These are phyloP conservation scores for Lepidocyrtinus sp. DNA, from an alignment of 2,888 invertebrate genomes.

Conservation along the genomic window DNA sequence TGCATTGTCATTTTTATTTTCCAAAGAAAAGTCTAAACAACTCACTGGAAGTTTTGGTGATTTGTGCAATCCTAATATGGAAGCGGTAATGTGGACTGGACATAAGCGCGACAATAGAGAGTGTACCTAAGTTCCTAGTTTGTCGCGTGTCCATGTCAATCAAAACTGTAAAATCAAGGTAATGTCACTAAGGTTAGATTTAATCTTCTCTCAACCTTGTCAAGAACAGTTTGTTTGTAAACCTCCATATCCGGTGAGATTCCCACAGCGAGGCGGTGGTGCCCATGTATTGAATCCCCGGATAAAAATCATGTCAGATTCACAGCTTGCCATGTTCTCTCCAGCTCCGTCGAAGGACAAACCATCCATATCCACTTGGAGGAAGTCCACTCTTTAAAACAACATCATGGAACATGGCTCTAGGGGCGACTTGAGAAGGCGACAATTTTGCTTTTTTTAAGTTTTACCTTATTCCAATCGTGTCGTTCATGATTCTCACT, in stretches of 20 bases:
- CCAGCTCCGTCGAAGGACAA: conserved; percentile 56
- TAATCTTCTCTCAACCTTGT: no score
- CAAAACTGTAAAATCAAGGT: conserved; percentile 54
- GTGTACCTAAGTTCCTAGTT: conserved; percentile 45
- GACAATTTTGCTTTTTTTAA: no score
- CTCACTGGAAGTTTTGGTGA: conserved; percentile 33
- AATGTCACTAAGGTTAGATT: no score
- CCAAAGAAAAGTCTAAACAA: background rate
- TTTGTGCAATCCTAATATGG: conserved; percentile 62
- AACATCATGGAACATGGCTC: background rate
- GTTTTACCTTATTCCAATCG: conserved; percentile 59
- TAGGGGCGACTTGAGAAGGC: background rate
- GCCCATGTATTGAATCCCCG: conserved; percentile 66
- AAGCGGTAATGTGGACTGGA: conserved; percentile 64
- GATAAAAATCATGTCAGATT: conserved; percentile 65
- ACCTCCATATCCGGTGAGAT: conserved; percentile 61
- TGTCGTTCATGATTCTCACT: conserved; percentile 56
- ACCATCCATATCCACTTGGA: conserved; percentile 59
- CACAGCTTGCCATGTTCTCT: conserved; percentile 52
- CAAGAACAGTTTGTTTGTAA: background rate
- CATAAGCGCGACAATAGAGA: conserved; percentile 62
- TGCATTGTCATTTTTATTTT: no score
- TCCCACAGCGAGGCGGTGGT: conserved; percentile 66
- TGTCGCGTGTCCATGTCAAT: conserved; percentile 54
- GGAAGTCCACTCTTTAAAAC: conserved; percentile 58